Evolutionary conservation across 2,113 vertebrate genomes (phyloP).

Genomic region (Papio anubis): DNA sequence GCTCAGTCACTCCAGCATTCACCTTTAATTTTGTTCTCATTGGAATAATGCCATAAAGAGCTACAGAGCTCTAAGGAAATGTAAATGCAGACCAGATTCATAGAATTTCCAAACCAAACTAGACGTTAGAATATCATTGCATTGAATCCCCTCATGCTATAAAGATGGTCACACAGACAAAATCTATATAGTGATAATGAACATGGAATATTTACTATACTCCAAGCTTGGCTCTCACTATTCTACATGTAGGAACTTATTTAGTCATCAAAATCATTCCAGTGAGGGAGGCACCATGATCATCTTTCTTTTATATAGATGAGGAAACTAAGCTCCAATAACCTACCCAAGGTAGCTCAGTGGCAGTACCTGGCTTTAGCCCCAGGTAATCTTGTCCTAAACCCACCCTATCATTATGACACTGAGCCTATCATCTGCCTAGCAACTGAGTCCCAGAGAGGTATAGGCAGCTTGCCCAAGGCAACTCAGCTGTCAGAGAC

Average conservation of each 20-base stretch:
- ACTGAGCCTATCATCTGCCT: background rate
- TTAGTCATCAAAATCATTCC: background rate
- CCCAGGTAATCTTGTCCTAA: no score
- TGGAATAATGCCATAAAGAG: background rate
- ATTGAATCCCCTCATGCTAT: background rate
- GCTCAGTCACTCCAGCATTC: background rate
- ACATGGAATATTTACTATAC: background rate
- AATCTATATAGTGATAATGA: background rate
- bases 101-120: background rate
- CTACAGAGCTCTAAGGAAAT: background rate
- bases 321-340: background rate
- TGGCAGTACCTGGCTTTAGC: background rate
- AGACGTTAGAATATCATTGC: background rate
- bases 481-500: background rate
- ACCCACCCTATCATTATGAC: background rate
- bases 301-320: background rate
- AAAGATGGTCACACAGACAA: background rate
- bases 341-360: background rate
- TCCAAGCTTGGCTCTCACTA: background rate
- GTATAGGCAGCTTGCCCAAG: background rate
- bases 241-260: background rate
- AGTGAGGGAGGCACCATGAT: rapidly evolving
- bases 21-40: background rate
- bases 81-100: background rate
- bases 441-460: background rate